Conservation (phyloP, 1,140 invertebrate genomes). For the Drosophila orosa region DNA sequence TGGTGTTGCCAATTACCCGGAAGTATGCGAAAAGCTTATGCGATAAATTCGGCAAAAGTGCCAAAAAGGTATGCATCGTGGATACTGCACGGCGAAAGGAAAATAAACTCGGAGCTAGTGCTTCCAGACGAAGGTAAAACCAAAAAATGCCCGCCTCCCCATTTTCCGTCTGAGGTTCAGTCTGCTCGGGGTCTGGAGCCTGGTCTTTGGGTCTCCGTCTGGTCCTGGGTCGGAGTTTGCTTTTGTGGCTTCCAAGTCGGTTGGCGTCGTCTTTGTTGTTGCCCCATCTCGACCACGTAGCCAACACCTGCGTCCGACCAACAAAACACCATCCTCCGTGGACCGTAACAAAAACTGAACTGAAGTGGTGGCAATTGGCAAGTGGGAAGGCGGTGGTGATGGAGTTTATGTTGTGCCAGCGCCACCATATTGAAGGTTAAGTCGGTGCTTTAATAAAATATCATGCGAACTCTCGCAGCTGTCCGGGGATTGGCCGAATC, state of each 20-base stretch:
- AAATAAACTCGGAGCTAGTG: conserved; percentile 48
- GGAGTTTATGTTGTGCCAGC: conserved; percentile 42
- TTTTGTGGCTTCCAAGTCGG: conserved; percentile 72
- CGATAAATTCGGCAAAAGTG: conserved; percentile 80
- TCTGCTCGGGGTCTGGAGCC: conserved; percentile 12
- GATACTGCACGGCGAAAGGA: conserved; percentile 37
- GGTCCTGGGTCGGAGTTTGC: conserved; percentile 22
- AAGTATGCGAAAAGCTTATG: conserved; percentile 82
- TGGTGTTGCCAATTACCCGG: conserved; percentile 80
- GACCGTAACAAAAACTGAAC: conserved; percentile 43
- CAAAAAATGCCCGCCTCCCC: conserved; percentile 50
- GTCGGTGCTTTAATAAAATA: conserved; percentile 73
- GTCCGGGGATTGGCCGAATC: conserved; percentile 43
- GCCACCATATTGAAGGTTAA: conserved; percentile 63
- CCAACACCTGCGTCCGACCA: conserved; percentile 69
- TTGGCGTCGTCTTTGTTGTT: conserved; percentile 63
- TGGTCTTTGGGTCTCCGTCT: conserved; percentile 14
- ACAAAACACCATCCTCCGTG: conserved; percentile 27
- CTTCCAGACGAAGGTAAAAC: conserved; percentile 72
- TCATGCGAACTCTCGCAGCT: conserved; percentile 63
- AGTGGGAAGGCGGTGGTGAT: conserved; percentile 7
- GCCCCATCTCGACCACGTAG: conserved; percentile 49
- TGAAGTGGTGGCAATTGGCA: conserved; percentile 23
- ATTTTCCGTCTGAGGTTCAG: conserved; percentile 21
- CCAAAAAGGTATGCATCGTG: conserved; percentile 77